A percentile compares a stretch with the other conserved stretches of the same genome.
phyloP scores from a whole-genome alignment of 2,113 vertebrate species.

The Poecilia latipinna region DNA sequence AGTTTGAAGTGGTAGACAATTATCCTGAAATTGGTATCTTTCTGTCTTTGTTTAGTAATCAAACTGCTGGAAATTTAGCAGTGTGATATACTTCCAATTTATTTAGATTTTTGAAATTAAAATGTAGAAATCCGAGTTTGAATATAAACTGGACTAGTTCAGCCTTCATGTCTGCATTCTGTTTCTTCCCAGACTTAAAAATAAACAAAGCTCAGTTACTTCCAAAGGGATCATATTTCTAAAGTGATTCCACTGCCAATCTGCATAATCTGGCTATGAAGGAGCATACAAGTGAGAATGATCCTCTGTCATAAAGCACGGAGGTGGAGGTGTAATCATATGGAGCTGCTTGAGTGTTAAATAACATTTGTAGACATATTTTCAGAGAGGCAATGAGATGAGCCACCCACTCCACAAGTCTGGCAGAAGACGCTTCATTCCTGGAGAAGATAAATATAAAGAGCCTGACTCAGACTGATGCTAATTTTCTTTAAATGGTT shows the following conservation, averaged over 20 bases:
- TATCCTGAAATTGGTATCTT: too few species aligned
- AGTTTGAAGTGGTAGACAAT: too few species aligned
- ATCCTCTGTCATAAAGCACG: not conserved
- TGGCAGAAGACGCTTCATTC: not conserved
- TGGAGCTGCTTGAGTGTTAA: not conserved
- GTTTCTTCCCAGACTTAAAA: not conserved
- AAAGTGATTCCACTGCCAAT: not conserved
- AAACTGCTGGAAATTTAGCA: too few species aligned
- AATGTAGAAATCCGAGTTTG: not conserved
- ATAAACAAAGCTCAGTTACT: not conserved
- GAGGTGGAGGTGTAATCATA: not conserved
- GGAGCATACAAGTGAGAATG: too few species aligned
- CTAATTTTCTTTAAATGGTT: too few species aligned
- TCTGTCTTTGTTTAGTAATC: too few species aligned
- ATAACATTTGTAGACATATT: constrained; percentile 1
- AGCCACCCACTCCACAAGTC: not conserved
- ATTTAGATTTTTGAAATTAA: not conserved
- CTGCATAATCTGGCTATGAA: not conserved
- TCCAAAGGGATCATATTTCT: not conserved
- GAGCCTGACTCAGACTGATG: too few species aligned
- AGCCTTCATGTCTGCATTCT: not conserved
- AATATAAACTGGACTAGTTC: not conserved
- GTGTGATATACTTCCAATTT: too few species aligned
- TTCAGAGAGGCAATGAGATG: not conserved
- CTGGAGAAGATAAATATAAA: not conserved